These are phyloP conservation scores for Irena cyanogastra DNA, from an alignment of 2,113 vertebrate genomes.

Conservation along the genomic window DNA sequence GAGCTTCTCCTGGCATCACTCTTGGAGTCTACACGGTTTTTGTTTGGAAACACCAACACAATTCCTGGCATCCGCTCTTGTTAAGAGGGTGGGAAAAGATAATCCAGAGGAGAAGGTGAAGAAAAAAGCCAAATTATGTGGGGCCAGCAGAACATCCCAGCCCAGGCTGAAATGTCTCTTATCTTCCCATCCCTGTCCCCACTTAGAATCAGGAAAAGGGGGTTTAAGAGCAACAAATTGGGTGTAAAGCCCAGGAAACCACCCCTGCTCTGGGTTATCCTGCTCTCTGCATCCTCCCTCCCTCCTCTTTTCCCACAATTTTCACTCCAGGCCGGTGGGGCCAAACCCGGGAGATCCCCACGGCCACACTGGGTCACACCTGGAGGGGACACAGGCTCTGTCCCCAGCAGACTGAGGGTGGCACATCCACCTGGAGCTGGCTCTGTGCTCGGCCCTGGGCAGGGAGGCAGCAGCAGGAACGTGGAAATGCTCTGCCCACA, in stretches of 20 bases:
- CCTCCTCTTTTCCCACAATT: neutral
- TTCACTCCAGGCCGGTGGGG: neutral
- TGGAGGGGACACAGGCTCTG: neutral
- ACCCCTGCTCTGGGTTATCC: neutral
- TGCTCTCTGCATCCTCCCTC: neutral
- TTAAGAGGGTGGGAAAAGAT: neutral
- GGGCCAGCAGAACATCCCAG: neutral
- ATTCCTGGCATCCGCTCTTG: neutral
- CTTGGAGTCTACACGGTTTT: rapidly evolving
- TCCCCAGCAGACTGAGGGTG: neutral
- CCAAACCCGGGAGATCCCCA: neutral
- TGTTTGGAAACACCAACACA: neutral
- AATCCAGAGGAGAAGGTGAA: neutral
- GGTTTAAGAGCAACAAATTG: neutral
- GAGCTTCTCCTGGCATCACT: neutral
- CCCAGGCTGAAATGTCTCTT: neutral
- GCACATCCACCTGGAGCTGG: neutral
- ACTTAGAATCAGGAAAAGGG: neutral
- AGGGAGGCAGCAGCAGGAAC: neutral
- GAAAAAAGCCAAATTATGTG: neutral
- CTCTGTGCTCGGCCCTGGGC: neutral
- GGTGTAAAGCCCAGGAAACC: rapidly evolving
- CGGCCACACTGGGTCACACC: rapidly evolving
- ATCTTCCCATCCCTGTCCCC: neutral
- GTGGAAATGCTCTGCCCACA: too few relatives aligned